Evolutionary conservation across 2,113 vertebrate genomes (phyloP), one percentile per base, ranked within the genome.

Genomic region (Hiodon tergisus): DNA sequence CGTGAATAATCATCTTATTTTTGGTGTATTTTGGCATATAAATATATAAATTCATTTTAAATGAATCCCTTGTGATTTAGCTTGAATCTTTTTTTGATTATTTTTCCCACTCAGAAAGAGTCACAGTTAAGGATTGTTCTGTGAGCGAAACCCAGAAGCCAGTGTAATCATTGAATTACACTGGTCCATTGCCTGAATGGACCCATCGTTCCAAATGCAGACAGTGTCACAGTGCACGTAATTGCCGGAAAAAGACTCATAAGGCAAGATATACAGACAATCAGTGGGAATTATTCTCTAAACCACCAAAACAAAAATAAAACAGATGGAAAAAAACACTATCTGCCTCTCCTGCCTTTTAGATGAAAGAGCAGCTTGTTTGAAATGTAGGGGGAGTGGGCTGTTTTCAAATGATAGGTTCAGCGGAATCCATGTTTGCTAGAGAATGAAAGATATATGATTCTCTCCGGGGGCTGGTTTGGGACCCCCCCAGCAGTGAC

Each of bases 371-470:
- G 31, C 31, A 47, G 9, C 8, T 47, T 66, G 63, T 48, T 65
- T 31, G 31, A 31, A 31, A 31, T 31, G 2, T 31, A 31, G 31
- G 31, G 31, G 31, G 31, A 31, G 13, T 9, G 11, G 6, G 7
- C 31, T 4, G 7, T 17, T 48, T 47, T 59, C 16, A 67, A 53
- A 62, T 51, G 71, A n/a, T 5, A 59, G 59, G 31, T 31, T 31
- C 31, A 53, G 5, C 53, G 59, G 57, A 11, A 51, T 11, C 17
- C 47, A 10, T 59, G 65, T 59, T 55, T 66, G 57, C 50, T 67
- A 75, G 68, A 67, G 47, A 58, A 75, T 75, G 65, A 68, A 51
- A 50, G 63, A 53, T 57, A 58, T 67, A 71, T 71, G 58, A 71
- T 54, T 59, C 70, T 59, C 54, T 9, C 57, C 9, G 50, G 7